Conservation (phyloP, 2,797 vertebrate species). For the Ctenopoma kingsleyae region DNA sequence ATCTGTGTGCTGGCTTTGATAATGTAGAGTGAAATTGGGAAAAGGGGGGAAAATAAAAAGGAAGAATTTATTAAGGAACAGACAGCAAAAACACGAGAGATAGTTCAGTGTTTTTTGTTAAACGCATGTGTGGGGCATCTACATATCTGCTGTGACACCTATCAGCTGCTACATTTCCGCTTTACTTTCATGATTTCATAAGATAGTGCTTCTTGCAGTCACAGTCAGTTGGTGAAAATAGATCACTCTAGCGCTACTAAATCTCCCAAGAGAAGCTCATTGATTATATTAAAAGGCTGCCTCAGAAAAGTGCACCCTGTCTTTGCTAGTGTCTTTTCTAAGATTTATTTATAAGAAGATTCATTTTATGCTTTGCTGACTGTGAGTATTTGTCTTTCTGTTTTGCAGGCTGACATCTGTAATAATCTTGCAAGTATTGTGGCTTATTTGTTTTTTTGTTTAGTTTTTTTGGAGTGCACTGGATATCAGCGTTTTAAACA, state of each 20-base stretch:
- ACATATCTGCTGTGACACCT: slow-evolving; percentile 11
- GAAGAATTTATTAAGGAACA: neutral
- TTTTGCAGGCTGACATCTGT: slow-evolving; percentile 36
- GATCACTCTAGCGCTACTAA: slow-evolving; percentile 43
- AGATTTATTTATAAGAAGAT: slow-evolving; percentile 56
- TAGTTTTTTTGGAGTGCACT: neutral
- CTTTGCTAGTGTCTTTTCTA: slow-evolving; percentile 23
- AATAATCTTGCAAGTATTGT: slow-evolving; percentile 20
- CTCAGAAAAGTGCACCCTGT: slow-evolving; percentile 37
- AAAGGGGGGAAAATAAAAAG: neutral
- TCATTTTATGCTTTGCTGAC: slow-evolving; percentile 42
- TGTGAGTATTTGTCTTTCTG: slow-evolving; percentile 37
- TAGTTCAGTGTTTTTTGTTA: slow-evolving; percentile 24
- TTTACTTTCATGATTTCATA: slow-evolving; percentile 62
- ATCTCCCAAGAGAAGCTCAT: slow-evolving; percentile 52
- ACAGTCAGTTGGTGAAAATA: slow-evolving; percentile 55
- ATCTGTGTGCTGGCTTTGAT: slow-evolving; percentile 2
- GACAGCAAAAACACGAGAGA: neutral
- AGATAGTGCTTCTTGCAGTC: slow-evolving; percentile 37
- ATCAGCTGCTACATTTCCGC: slow-evolving; percentile 47
- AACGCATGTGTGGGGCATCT: slow-evolving; percentile 1
- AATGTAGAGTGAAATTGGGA: slow-evolving; percentile 3
- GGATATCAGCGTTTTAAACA: slow-evolving; percentile 43
- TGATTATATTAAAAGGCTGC: slow-evolving; percentile 70
- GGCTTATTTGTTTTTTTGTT: slow-evolving; percentile 45